Evolutionary conservation across 2,888 invertebrate species (phyloP), one percentile per base, ranked within the genome.

Genomic region (Dolichopus griseipennis): DNA sequence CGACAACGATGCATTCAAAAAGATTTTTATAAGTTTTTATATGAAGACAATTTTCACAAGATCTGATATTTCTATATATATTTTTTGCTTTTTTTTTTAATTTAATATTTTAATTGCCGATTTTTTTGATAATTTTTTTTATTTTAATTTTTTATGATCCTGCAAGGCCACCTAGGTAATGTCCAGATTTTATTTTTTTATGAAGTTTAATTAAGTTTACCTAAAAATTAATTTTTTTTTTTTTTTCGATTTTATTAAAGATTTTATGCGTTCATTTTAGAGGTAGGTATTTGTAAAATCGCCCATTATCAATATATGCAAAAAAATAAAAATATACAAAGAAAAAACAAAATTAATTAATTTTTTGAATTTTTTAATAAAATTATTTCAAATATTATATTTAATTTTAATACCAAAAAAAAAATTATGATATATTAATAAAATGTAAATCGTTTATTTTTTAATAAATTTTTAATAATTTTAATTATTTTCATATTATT

Each of bases 151-250:
- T 52, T 52, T 52, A 52, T 52, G 52, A 52, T 52, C 52, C 52
- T 52, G 15, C 52, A 52, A 52, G 52, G 52, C 52, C 52, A 52
- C 52, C 52, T 52, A 52, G 52, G 52, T 52, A 52, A 52, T 52
- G 52, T 52, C 52, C 52, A 52, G 52, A 52, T 52, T 52, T 52
- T 41, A 6, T 41, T 41, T 41, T 41, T 9, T 52, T 52, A 18
- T 52, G 52, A 52, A 52, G 52, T 52, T 52, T 52, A 52, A 52
- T 52, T 52, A 52, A 52, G 52, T 52, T 52, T 52, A 52, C 52
- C 52, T 52, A 12, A 52, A 12, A 52, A 52, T 52, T 1, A 52
- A 6, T 52, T 2, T 27, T 52, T 52, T 12, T 18, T 52, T 12
- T 37, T 37, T 37, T 37, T 37, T 37, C 8, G 1, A 5, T 37